phyloP scores from a whole-genome alignment of 1,140 invertebrate genomes.

The Chrysomallon squamiferum region DNA sequence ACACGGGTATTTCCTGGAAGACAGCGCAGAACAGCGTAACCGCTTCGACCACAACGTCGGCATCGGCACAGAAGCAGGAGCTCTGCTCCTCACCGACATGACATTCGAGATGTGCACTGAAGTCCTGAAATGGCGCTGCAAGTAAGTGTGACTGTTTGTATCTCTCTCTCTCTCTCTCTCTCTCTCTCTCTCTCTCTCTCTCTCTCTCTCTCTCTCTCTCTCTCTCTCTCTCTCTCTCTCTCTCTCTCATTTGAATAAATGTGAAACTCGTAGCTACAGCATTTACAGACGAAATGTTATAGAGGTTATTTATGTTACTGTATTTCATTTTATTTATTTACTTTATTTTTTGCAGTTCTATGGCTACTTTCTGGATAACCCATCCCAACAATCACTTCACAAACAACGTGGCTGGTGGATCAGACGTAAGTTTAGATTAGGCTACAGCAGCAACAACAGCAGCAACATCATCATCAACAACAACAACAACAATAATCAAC shows the following conservation, averaged over 20 bases:
- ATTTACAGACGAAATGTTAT: too few species aligned
- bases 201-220: too few species aligned
- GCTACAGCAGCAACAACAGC: too few species aligned
- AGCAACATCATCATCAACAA: too few species aligned
- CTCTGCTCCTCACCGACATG: conserved; percentile 5
- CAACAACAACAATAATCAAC: too few species aligned
- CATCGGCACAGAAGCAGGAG: conserved; percentile 21
- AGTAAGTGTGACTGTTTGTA: conserved; percentile 10
- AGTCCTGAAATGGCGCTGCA: background rate
- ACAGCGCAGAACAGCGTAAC: conserved; percentile 43
- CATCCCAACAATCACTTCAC: conserved; percentile 13
- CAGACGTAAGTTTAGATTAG: conserved; percentile 8
- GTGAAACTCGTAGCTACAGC: too few species aligned
- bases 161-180: too few species aligned
- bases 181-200: too few species aligned
- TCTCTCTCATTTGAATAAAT: too few species aligned
- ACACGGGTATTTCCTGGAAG: conserved; percentile 52
- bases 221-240: too few species aligned
- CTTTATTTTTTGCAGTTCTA: conserved; percentile 1
- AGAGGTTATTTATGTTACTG: too few species aligned
- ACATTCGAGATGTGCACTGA: conserved; percentile 1
- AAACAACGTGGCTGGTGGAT: conserved; percentile 24
- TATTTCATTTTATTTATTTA: too few species aligned
- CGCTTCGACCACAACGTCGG: conserved; percentile 39
- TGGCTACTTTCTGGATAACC: conserved; percentile 17